Percentiles rank a stretch among this genome's conserved stretches.
These are phyloP conservation scores for Epizoanthus stellaris DNA, from an alignment of 92 coral and sea anemone genomes.

Conservation along the genomic window DNA sequence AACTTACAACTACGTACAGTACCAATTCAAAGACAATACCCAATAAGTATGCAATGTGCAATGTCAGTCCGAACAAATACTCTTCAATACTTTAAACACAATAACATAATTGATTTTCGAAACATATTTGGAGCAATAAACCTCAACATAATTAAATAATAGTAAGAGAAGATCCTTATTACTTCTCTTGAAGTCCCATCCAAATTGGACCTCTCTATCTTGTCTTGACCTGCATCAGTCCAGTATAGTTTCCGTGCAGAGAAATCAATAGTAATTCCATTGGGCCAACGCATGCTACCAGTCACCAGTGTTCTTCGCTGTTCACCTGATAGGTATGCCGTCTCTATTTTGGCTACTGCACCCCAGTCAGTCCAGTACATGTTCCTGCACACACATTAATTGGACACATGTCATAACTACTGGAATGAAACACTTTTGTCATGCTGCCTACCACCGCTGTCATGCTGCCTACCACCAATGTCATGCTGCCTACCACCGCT, in stretches of 20 bases:
- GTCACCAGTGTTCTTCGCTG: conserved; percentile 62
- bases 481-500: no score
- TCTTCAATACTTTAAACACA: no score
- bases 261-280: conserved; percentile 86
- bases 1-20: no score
- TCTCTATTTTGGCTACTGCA: conserved; percentile 67
- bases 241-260: conserved; percentile 74
- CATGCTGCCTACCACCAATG: no score
- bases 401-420: neutral
- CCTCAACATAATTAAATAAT: neutral
- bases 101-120: no score
- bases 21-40: neutral
- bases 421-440: neutral
- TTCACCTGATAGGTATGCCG: conserved; percentile 82
- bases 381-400: conserved; percentile 42
- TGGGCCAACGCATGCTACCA: conserved; percentile 78
- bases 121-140: no score
- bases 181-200: conserved; percentile 76
- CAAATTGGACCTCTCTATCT: conserved; percentile 79
- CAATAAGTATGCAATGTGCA: no score
- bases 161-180: neutral
- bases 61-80: no score
- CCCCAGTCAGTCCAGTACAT: conserved; percentile 99
- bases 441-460: no score
- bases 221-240: conserved; percentile 95